Conservation (phyloP, 2,113 vertebrate genomes). For the Tragelaphus scriptus region DNA sequence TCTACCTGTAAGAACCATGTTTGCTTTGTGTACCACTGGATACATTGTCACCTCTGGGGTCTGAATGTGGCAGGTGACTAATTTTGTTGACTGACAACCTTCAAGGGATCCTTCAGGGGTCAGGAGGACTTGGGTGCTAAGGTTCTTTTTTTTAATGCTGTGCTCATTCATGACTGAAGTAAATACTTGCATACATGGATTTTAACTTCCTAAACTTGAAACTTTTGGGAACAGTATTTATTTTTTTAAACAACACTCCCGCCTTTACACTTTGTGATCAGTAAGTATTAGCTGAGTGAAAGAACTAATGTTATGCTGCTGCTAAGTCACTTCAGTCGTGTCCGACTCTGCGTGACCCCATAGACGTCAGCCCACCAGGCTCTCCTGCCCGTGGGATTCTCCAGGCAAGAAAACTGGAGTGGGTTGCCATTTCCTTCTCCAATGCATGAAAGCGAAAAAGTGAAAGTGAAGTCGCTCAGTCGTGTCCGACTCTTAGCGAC, state of each 20-base stretch:
- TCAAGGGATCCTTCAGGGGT: background rate
- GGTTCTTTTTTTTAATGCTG: background rate
- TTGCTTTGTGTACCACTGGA: background rate
- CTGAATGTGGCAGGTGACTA: background rate
- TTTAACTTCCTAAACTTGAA: background rate
- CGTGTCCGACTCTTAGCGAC: too few relatives aligned
- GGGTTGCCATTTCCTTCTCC: too few relatives aligned
- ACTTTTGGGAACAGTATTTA: background rate
- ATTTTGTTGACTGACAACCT: background rate
- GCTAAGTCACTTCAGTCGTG: too few relatives aligned
- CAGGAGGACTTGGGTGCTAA: background rate
- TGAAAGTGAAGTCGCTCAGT: too few relatives aligned
- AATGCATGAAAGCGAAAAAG: too few relatives aligned
- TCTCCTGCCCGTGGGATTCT: too few relatives aligned
- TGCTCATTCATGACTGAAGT: background rate
- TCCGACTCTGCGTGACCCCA: too few relatives aligned
- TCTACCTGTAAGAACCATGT: fast-evolving
- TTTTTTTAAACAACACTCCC: background rate
- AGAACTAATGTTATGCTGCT: background rate
- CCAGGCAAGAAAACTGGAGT: too few relatives aligned
- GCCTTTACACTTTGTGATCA: background rate
- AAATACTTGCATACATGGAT: background rate
- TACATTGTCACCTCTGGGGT: background rate
- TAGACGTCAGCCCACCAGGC: too few relatives aligned
- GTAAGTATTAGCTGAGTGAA: constrained; percentile 20